These are phyloP conservation scores for Achlya flavicornis DNA, from an alignment of 2,888 invertebrate genomes.

Conservation along the genomic window DNA sequence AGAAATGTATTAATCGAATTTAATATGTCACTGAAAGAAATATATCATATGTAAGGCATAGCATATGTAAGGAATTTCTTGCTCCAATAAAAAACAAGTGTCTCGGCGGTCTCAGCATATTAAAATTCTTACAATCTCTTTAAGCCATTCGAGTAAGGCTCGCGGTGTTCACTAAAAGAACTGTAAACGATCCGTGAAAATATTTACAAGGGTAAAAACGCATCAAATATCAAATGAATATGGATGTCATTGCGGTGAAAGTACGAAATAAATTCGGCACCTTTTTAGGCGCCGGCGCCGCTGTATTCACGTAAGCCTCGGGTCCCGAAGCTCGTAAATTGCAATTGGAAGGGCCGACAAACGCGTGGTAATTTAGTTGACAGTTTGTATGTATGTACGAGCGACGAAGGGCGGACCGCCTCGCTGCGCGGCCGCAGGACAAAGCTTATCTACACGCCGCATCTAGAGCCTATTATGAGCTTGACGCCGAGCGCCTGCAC, in stretches of 20 bases:
- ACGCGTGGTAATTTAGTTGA: conserved; percentile 79
- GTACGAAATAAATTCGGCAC: conserved; percentile 50
- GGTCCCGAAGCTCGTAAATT: conserved; percentile 73
- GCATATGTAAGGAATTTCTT: background rate
- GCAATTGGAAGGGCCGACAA: conserved; percentile 74
- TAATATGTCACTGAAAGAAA: background rate
- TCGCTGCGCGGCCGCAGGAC: conserved; percentile 44
- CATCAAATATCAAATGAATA: conserved; percentile 45
- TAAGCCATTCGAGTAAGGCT: background rate
- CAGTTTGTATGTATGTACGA: conserved; percentile 57
- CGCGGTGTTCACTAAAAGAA: background rate
- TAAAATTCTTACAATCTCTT: conserved; percentile 7
- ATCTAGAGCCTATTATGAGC: conserved; percentile 79
- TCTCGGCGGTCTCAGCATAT: conserved; percentile 3
- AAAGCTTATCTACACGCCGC: conserved; percentile 72
- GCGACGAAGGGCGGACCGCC: conserved; percentile 44
- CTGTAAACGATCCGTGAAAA: conserved; percentile 15
- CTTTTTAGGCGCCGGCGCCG: conserved; percentile 61
- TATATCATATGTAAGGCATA: no score
- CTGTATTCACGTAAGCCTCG: conserved; percentile 49
- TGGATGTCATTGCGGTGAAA: conserved; percentile 50
- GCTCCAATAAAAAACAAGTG: conserved; percentile 2
- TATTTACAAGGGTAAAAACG: conserved; percentile 38
- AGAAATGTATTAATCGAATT: background rate
- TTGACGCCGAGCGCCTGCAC: conserved; percentile 66